Conservation (phyloP, 2,888 invertebrate genomes). For the Oligia strigilis region DNA sequence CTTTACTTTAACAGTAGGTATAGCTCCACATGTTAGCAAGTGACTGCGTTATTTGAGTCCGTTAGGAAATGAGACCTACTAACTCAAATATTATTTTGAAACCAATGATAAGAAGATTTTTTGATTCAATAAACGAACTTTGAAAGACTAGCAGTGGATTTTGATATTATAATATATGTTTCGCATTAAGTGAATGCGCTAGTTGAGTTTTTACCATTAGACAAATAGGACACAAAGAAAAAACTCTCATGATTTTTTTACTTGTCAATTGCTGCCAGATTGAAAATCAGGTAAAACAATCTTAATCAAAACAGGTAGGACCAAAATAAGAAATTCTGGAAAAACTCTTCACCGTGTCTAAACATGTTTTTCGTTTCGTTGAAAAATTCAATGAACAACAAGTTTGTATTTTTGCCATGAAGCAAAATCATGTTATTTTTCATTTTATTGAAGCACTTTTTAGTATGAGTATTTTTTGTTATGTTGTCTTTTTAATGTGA, state of each 20-base stretch:
- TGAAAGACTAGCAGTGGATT: not conserved
- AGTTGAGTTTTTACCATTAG: not conserved
- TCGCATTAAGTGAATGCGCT: not conserved
- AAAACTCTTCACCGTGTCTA: not conserved
- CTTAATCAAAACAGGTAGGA: not conserved
- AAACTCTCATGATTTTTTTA: not conserved
- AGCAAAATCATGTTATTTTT: not conserved
- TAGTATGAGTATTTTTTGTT: not conserved
- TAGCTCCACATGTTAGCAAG: not conserved
- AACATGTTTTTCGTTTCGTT: no score
- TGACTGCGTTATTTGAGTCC: not conserved
- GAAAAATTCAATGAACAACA: not conserved
- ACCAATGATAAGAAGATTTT: not conserved
- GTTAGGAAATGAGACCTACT: not conserved
- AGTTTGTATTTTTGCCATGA: not conserved
- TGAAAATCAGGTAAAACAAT: not conserved
- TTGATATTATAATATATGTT: not conserved
- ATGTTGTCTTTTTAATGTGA: not conserved
- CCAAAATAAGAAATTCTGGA: not conserved
- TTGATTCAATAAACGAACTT: no score
- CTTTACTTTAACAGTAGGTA: not conserved
- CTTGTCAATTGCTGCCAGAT: not conserved
- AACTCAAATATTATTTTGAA: not conserved
- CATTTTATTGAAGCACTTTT: not conserved
- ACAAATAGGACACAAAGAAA: not conserved